These are phyloP conservation scores for Chelidonichthys spinosus DNA, from an alignment of 2,797 vertebrate species.

Conservation along the genomic window DNA sequence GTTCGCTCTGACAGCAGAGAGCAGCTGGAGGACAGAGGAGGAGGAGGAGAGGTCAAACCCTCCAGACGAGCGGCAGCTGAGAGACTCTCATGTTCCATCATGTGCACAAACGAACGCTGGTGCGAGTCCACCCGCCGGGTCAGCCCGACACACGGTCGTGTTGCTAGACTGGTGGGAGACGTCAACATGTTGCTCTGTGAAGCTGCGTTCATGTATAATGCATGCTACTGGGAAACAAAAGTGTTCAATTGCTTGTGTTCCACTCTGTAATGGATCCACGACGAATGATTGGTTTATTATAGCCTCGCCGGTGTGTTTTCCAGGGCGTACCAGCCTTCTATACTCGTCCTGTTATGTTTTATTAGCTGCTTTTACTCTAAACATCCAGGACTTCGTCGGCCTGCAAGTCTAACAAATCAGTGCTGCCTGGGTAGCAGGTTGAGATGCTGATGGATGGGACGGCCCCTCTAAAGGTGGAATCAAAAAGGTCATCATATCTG, in stretches of 20 bases:
- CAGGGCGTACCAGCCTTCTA: not conserved
- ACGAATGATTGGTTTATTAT: not conserved
- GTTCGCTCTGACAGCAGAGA: constrained; percentile 70
- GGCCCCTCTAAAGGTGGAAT: not conserved
- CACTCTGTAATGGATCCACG: not conserved
- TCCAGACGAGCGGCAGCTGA: constrained; percentile 39
- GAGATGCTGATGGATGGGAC: not conserved
- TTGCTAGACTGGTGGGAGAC: not conserved
- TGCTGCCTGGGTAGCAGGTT: not conserved
- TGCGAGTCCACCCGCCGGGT: not conserved
- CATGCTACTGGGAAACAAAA: not conserved
- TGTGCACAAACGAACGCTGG: not conserved
- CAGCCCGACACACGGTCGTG: constrained; percentile 13
- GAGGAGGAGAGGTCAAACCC: constrained; percentile 59
- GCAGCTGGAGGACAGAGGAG: constrained; percentile 73
- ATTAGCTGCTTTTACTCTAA: not conserved
- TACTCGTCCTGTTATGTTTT: not conserved
- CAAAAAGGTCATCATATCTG: not conserved
- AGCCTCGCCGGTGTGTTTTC: not conserved
- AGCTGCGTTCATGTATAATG: not conserved
- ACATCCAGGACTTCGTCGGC: not conserved
- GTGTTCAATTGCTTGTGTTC: not conserved
- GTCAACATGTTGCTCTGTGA: not conserved
- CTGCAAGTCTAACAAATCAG: not conserved
- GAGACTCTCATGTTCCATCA: constrained; percentile 29